Base-by-base conservation (phyloP, 2,888 invertebrate species). In the Tetramorium bicarinatum region DNA sequence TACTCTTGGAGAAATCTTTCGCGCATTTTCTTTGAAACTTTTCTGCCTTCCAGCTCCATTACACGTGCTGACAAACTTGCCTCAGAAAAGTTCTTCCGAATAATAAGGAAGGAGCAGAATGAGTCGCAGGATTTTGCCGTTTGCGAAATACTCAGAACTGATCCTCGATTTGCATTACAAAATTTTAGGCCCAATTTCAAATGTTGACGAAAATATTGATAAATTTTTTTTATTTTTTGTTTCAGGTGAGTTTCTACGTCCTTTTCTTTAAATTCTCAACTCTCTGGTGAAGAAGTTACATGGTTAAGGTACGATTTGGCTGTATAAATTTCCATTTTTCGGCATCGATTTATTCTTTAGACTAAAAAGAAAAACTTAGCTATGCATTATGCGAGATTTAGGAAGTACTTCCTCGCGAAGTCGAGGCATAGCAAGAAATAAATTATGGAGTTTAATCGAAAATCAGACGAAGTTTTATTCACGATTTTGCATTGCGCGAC, bases 31-130 rank as follows among this genome's bases (percentile, higher is more conserved):
- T n/a, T 49, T 41, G 41, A 29, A 74, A 80, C 72, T 81, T 69
- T 75, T 25, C 47, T 21, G 38, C 72, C 47, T 80, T 56, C 56
- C 44, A 38, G 84, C 34, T 64, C 29, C 18, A 54, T 62, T 75
- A 18, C 52, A 61, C 61, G 66, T 34, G 62, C 54, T 11, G 69
- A 21, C 83, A 59, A 83, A 85, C 44, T 81, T 85, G 59, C 52
- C 34, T 52, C 18, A 29, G 15, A 62, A 34, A 75, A 76, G 18
- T 79, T 29, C 25, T 54, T 18, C 34, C 47, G 41, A 66, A 34
- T 66, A 84, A 84, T 71, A 80, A 87, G 80, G 66, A 77, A 71
- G 66, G 62, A 25, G 25, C 49, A 56, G 69, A 77, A 61, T 54
- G 18, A 59, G 54, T 13, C 75, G 41, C 11, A 34, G 69, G 34